phyloP scores from a whole-genome alignment of 2,888 invertebrate species.

The Dynastes tityus region DNA sequence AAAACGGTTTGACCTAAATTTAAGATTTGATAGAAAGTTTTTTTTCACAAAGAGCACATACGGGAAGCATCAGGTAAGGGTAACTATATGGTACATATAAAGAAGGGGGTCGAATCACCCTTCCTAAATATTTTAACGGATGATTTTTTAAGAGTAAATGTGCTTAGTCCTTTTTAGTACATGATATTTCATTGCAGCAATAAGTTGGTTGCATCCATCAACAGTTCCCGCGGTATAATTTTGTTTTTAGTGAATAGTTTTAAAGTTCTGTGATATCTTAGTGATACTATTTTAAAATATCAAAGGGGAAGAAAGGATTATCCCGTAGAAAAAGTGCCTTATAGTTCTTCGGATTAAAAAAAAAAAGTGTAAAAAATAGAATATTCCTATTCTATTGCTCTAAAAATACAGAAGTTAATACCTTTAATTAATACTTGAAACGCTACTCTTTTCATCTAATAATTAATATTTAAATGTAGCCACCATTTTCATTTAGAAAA shows the following conservation, averaged over 20 bases:
- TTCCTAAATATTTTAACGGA: conserved; percentile 49
- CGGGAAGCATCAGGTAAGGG: conserved; percentile 51
- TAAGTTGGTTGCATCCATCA: neutral
- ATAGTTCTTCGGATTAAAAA: neutral
- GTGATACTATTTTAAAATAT: neutral
- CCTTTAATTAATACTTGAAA: too few relatives aligned
- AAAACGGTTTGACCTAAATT: conserved; percentile 47
- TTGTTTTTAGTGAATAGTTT: neutral
- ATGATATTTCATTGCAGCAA: conserved; percentile 15
- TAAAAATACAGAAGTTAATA: too few relatives aligned
- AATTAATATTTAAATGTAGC: conserved; percentile 65
- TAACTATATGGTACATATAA: conserved; percentile 44
- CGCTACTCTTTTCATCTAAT: conserved; percentile 53
- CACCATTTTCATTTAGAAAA: conserved; percentile 64
- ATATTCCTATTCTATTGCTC: too few relatives aligned
- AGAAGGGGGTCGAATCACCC: conserved; percentile 50
- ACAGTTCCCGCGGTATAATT: neutral
- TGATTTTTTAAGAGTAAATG: conserved; percentile 49
- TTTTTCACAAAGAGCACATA: conserved; percentile 42
- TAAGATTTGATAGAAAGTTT: conserved; percentile 51
- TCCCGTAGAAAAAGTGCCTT: neutral
- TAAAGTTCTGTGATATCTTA: conserved; percentile 2
- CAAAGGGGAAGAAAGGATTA: neutral
- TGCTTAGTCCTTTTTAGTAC: conserved; percentile 38
- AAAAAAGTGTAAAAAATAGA: too few relatives aligned